Base-by-base conservation (phyloP, 2,888 invertebrate species). In the Phytoseiulus persimilis region DNA sequence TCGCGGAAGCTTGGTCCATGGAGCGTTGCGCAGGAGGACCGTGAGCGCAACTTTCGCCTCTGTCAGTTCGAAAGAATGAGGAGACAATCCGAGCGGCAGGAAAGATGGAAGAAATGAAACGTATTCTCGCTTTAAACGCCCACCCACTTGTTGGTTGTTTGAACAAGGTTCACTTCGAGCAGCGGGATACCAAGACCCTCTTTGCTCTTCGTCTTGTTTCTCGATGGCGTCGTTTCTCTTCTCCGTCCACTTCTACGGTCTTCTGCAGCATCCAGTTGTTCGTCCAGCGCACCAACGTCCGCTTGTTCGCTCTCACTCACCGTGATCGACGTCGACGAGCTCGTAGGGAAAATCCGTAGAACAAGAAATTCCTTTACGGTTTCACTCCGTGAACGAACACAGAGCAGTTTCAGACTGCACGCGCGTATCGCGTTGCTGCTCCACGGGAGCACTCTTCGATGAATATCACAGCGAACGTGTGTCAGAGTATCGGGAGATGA, bases 141-240 rank as follows among this genome's bases (percentile, higher is more conserved):
- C 65, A 65, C 65, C 65, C 65, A 28, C 28, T 65, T 28, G 65
- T 65, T 14, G 65, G 65, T 65, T 65, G 65, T 65, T 65, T 65
- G 65, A 65, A 65, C 65, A 65, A 65, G 65, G 65, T 65, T 65
- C 65, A 65, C 65, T 65, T 23, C 23, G 65, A 65, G 1, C 65
- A 65, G 65, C 65, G 65, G 65, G 65, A 65, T 65, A 65, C 65
- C 65, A 65, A 65, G 65, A 65, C 65, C 65, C 65, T 65, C 65
- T 65, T 65, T 28, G 65, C 65, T 65, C 65, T 65, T 65, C 65
- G 65, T 65, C 65, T 65, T 65, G 65, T 65, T 65, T 65, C 65
- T 65, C 65, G 18, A 65, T 23, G 65, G 65, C 65, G 28, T 65
- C 65, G 65, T 65, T 65, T 65, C 65, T 65, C 65, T 23, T 65